Evolutionary conservation across 2,888 invertebrate genomes (phyloP).

Genomic region (Ischnus inquisitorius): DNA sequence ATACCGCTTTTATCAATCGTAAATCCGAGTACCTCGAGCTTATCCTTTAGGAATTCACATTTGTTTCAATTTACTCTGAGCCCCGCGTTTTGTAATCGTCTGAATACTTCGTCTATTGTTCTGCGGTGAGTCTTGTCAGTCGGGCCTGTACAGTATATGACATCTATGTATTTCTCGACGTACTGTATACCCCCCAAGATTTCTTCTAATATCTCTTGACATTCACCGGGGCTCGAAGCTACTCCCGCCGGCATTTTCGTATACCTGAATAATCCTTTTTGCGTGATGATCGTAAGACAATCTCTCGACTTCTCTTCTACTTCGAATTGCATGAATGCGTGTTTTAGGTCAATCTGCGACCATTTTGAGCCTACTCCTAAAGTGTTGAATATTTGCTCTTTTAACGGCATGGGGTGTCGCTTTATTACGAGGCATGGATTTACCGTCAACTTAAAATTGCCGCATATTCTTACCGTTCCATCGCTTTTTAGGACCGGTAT

Average conservation of each 20-base stretch:
- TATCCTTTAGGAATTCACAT: background rate
- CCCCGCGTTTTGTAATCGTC: background rate
- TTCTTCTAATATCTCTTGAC: background rate
- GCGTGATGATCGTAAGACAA: background rate
- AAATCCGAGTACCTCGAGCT: background rate
- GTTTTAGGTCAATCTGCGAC: background rate
- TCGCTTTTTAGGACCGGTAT: conserved; percentile 65
- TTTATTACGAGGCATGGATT: conserved; percentile 63
- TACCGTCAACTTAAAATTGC: conserved; percentile 71
- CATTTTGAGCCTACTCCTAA: background rate
- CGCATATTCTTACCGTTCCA: conserved; percentile 73
- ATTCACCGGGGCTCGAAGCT: background rate
- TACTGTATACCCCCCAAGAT: background rate
- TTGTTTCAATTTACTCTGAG: background rate
- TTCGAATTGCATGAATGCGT: background rate
- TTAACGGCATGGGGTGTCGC: conserved; percentile 40
- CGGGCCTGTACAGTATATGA: too few species aligned
- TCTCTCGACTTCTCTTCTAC: background rate
- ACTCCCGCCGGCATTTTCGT: background rate
- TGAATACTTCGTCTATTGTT: background rate
- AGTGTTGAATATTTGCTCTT: background rate
- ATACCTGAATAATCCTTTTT: background rate
- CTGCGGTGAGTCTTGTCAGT: background rate
- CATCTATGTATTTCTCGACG: background rate
- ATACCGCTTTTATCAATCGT: background rate